Conservation (phyloP, 92 coral and sea anemone species). For the Umimayanthus chanpuru region DNA sequence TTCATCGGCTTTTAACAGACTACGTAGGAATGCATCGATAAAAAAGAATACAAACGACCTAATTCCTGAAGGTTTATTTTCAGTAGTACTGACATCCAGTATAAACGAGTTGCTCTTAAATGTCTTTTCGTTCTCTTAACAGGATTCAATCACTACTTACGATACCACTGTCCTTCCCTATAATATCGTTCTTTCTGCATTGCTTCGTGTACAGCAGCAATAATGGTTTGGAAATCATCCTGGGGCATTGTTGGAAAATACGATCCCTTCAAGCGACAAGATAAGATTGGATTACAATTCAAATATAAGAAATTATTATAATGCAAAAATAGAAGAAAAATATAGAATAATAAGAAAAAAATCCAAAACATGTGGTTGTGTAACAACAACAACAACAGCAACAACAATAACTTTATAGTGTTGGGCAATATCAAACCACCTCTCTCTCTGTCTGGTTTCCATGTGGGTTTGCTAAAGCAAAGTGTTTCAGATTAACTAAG, state of each 20-base stretch:
- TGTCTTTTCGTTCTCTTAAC: neutral
- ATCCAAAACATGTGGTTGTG: too few relatives aligned
- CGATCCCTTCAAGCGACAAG: slow-evolving; percentile 43
- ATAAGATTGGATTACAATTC: neutral
- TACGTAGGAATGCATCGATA: too few relatives aligned
- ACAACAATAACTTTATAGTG: too few relatives aligned
- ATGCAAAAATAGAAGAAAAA: neutral
- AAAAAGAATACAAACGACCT: too few relatives aligned
- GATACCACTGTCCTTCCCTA: slow-evolving; percentile 38
- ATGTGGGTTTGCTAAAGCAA: too few relatives aligned
- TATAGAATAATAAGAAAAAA: too few relatives aligned
- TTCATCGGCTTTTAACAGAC: too few relatives aligned
- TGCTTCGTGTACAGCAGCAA: slow-evolving; percentile 31
- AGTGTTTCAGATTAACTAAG: too few relatives aligned
- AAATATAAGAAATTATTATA: neutral
- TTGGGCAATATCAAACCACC: too few relatives aligned
- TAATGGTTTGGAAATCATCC: slow-evolving; percentile 28
- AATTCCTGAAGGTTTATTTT: neutral
- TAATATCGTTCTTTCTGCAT: slow-evolving; percentile 1
- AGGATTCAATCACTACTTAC: slow-evolving; percentile 16
- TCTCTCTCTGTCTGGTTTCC: too few relatives aligned
- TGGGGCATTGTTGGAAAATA: slow-evolving; percentile 61
- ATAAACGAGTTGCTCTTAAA: neutral
- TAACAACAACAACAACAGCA: too few relatives aligned
- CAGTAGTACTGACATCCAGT: neutral